A percentile compares a stretch with the other conserved stretches of the same genome.
Evolutionary conservation across 2,888 invertebrate genomes (phyloP).

Genomic region (Mesorhabditis belari): DNA sequence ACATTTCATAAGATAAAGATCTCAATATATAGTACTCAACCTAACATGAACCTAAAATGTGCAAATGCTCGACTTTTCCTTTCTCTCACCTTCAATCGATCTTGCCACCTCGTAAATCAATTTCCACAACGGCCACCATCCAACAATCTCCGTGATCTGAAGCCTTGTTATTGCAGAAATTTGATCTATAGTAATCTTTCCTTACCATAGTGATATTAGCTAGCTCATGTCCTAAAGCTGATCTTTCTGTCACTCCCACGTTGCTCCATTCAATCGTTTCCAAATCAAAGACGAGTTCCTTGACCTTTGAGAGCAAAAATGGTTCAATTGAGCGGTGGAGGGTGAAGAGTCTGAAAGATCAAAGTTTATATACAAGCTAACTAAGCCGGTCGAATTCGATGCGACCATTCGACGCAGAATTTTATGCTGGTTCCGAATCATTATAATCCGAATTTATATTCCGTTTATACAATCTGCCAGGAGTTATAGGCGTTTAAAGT

Average conservation of each 20-base stretch:
- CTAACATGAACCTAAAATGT: too few species aligned
- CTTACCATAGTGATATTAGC: neutral
- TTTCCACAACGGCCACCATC: slow-evolving; percentile 4
- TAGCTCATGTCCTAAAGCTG: neutral
- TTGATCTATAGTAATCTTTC: neutral
- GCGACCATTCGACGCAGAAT: too few species aligned
- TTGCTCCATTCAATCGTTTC: neutral
- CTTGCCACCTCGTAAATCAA: slow-evolving; percentile 1
- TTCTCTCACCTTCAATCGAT: slow-evolving; percentile 4
- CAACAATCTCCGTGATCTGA: neutral
- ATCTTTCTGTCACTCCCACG: neutral
- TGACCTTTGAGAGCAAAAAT: neutral
- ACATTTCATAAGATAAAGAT: too few species aligned
- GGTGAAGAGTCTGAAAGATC: neutral
- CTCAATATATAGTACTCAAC: too few species aligned
- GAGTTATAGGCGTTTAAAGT: too few species aligned
- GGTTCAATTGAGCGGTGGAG: neutral
- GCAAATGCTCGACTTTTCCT: too few species aligned
- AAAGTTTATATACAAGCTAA: too few species aligned
- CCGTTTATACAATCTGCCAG: too few species aligned
- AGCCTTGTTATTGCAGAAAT: neutral
- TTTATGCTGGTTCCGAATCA: too few species aligned
- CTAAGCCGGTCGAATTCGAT: too few species aligned
- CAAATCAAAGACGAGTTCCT: neutral
- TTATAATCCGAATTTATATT: too few species aligned